Conservation (phyloP, 2,888 invertebrate genomes). For the Drosophila nr. perissopoda region DNA sequence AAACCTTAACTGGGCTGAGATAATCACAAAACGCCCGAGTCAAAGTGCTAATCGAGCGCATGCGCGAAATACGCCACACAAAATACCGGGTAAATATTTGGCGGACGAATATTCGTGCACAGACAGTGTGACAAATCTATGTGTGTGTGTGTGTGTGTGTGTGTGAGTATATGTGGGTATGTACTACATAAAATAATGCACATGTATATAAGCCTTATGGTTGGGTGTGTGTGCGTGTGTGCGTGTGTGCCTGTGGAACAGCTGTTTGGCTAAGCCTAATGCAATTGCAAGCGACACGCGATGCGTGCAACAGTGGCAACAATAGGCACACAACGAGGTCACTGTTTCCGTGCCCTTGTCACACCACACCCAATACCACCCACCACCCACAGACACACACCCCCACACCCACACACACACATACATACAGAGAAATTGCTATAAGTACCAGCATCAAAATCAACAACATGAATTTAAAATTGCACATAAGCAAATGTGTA, state of each 20-base stretch:
- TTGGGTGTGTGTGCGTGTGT: not conserved
- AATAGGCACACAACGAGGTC: slow-evolving; percentile 6
- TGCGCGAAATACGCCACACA: slow-evolving; percentile 16
- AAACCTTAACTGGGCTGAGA: slow-evolving; percentile 1
- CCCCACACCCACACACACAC: not conserved
- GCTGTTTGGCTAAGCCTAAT: slow-evolving; percentile 16
- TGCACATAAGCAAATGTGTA: not conserved
- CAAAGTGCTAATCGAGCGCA: slow-evolving; percentile 19
- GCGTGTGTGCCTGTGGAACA: slow-evolving; percentile 6
- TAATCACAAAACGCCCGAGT: slow-evolving; percentile 2
- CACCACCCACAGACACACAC: not conserved
- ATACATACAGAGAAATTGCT: not conserved
- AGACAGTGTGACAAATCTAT: slow-evolving; percentile 3
- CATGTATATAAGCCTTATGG: not conserved
- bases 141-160: slow-evolving; percentile 18
- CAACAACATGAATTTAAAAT: not conserved
- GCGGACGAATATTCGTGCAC: slow-evolving; percentile 3
- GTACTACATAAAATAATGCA: not conserved
- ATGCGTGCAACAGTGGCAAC: slow-evolving; percentile 13
- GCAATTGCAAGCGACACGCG: slow-evolving; percentile 15
- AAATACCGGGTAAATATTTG: slow-evolving; percentile 31
- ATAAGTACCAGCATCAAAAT: not conserved
- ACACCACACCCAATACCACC: not conserved
- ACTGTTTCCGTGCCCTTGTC: not conserved
- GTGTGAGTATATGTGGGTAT: slow-evolving; percentile 9